Evolutionary conservation across 1,140 invertebrate genomes (phyloP), one percentile per base, ranked within the genome.

Genomic region (Hyphantria cunea): DNA sequence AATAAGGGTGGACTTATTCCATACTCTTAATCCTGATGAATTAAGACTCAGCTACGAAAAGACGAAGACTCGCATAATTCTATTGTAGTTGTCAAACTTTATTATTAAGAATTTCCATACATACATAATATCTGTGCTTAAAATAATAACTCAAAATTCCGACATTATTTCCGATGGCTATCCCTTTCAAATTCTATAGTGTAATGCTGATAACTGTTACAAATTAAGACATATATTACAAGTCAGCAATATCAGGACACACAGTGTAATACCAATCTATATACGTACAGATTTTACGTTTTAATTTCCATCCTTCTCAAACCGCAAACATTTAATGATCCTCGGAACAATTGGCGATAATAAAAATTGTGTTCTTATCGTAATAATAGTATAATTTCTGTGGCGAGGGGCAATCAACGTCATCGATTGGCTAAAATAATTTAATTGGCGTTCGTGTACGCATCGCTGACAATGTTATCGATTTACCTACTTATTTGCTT

Each of bases 351-450:
- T 58, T 58, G 32, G 33, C 10, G 3, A 13, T 14, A 45, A 33
- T 58, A 48, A 58, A 49, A 58, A 37, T 47, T 34, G 12, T 49
- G 31, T 58, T 58, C 45, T 58, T 58, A 58, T 58, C 55, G 45
- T 17, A 49, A 37, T 49, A 58, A 58, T 32, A 44, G 45, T 58
- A 49, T 58, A 58, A 58, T 49, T 58, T 49, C 33, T 25, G 34
- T 58, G 25, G 45, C 33, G 55, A 49, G 33, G 11, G 15, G 34
- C 55, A 58, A 41, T 58, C 25, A 55, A 12, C 17, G n/a, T 11
- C n/a, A 33, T 37, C 39, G 55, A 58, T 58, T 58, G 55, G 33
- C 45, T 58, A 33, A 58, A 58, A 58, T 58, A 11, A 47, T 48
- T 34, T 56, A 56, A 58, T 58, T 58, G 55, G 31, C 55, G 55